Evolutionary conservation across 2,888 invertebrate genomes (phyloP).

Genomic region (Gisinianus flammeolus): DNA sequence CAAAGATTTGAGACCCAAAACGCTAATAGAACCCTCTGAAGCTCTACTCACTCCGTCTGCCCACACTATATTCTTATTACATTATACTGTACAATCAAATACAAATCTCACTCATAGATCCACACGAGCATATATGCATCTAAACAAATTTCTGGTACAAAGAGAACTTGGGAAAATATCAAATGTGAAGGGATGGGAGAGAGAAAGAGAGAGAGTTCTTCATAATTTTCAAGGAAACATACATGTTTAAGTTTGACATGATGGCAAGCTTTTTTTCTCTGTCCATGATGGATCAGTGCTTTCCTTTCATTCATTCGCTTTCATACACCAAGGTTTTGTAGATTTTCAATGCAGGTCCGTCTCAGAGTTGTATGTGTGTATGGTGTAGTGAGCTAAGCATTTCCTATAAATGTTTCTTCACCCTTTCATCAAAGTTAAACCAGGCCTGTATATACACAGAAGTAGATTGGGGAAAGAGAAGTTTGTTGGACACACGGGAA

Average conservation of each 20-base stretch:
- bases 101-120: too few species aligned
- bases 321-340: too few species aligned
- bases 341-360: too few species aligned
- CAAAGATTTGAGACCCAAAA: not conserved
- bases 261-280: conserved; percentile 4
- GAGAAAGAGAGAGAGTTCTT: too few species aligned
- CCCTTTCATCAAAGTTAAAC: conserved; percentile 28
- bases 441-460: not conserved
- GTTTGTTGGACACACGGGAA: conserved; percentile 11
- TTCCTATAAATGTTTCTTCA: conserved; percentile 7
- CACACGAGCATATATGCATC: not conserved
- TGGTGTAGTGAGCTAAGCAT: not conserved
- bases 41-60: too few species aligned
- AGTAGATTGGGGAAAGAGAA: conserved; percentile 24
- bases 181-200: too few species aligned
- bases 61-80: not conserved
- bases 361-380: too few species aligned
- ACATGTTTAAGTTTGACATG: too few species aligned
- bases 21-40: too few species aligned
- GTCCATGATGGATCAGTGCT: conserved; percentile 32
- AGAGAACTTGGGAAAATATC: too few species aligned
- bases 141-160: not conserved
- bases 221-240: too few species aligned
- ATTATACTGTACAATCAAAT: not conserved
- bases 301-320: conserved; percentile 14